Conservation (phyloP, 2,888 invertebrate genomes). For the Cenopis cana region DNA sequence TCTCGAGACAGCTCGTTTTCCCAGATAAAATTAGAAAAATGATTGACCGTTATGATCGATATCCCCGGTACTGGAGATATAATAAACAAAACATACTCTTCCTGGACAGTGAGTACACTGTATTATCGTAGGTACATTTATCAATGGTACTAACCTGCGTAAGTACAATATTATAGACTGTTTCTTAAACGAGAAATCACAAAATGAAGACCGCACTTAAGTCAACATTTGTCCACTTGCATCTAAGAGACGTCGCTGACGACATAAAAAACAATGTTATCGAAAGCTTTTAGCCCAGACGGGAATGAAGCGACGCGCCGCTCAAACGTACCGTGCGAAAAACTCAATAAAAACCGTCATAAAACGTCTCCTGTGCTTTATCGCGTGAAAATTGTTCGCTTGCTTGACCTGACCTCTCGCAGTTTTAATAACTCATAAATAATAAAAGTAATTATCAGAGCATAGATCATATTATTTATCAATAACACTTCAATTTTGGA, state of each 20-base stretch:
- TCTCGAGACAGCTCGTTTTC: no score
- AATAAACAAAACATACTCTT: no score
- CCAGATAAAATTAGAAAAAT: no score
- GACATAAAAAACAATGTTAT: constrained; percentile 46
- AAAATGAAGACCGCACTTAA: not conserved
- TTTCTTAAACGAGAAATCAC: not conserved
- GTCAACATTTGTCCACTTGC: constrained; percentile 27
- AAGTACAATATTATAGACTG: not conserved
- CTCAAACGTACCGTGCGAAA: constrained; percentile 71
- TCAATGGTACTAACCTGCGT: not conserved
- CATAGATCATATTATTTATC: not conserved
- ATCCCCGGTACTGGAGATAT: no score
- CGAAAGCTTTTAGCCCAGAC: constrained; percentile 54
- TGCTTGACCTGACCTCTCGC: constrained; percentile 59
- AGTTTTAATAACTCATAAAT: constrained; percentile 21
- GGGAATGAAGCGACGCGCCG: constrained; percentile 53
- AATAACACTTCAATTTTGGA: no score
- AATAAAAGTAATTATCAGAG: not conserved
- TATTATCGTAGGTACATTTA: not conserved
- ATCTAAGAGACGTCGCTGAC: not conserved
- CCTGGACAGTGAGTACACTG: not conserved
- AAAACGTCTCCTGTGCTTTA: constrained; percentile 71
- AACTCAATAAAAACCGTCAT: constrained; percentile 70
- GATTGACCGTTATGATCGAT: no score
- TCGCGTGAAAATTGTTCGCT: constrained; percentile 72